These are phyloP conservation scores for Melolontha melolontha DNA, from an alignment of 2,888 invertebrate species.

Conservation along the genomic window DNA sequence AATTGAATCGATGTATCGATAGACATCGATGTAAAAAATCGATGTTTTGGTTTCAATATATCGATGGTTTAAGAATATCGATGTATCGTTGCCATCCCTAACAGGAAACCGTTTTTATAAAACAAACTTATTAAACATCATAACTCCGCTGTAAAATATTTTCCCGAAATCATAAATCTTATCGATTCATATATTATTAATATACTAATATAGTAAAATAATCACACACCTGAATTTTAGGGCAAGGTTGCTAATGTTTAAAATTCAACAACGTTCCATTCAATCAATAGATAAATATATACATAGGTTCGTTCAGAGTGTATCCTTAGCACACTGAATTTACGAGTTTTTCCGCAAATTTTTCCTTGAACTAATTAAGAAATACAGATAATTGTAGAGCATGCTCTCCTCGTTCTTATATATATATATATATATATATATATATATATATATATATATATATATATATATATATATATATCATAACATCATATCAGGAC, in stretches of 20 bases:
- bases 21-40: too few species aligned
- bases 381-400: neutral
- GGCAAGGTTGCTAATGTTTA: constrained; percentile 24
- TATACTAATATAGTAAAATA: constrained; percentile 14
- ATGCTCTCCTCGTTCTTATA: neutral
- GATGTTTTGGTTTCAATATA: too few species aligned
- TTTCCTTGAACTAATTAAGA: constrained; percentile 34
- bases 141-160: too few species aligned
- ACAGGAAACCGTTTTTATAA: too few species aligned
- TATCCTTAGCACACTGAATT: constrained; percentile 29
- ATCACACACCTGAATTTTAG: constrained; percentile 24
- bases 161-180: too few species aligned
- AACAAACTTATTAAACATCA: too few species aligned
- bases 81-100: too few species aligned
- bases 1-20: too few species aligned
- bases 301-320: constrained; percentile 16
- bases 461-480: too few species aligned
- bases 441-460: too few species aligned
- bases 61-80: too few species aligned
- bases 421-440: too few species aligned
- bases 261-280: constrained; percentile 18
- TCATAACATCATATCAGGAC: neutral
- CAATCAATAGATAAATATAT: constrained; percentile 25
- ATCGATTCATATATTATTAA: constrained; percentile 7
- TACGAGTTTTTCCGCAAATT: constrained; percentile 27